Percentiles rank a stretch among this genome's conserved stretches.
These are phyloP conservation scores for Hybos culiciformis DNA, from an alignment of 2,888 invertebrate species.

Conservation along the genomic window DNA sequence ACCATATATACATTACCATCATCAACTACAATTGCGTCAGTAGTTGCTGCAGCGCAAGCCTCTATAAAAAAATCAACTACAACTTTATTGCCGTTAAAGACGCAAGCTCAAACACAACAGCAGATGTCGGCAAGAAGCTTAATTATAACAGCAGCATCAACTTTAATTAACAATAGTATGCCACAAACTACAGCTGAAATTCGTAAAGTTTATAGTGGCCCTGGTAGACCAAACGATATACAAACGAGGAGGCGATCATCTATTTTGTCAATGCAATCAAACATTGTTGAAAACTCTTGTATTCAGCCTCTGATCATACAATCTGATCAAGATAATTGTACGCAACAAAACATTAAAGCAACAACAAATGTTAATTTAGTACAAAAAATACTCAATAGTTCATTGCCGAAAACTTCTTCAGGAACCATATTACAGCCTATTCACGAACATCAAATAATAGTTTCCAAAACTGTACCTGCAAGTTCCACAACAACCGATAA, in stretches of 20 bases:
- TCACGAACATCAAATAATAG: too few relatives aligned
- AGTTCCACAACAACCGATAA: constrained; percentile 14
- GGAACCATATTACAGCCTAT: too few relatives aligned
- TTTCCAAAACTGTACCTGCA: too few relatives aligned
- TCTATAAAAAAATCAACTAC: constrained; percentile 1
- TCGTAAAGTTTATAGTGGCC: not conserved
- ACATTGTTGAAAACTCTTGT: constrained; percentile 2
- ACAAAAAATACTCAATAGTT: not conserved
- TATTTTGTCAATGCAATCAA: too few relatives aligned
- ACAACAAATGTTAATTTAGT: not conserved
- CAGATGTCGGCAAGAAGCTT: not conserved
- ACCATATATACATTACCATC: too few relatives aligned
- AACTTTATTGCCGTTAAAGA: not conserved
- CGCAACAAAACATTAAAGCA: not conserved
- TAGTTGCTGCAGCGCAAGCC: not conserved
- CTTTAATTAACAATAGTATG: not conserved
- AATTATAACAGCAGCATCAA: not conserved
- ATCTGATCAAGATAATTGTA: too few relatives aligned
- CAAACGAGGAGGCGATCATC: not conserved
- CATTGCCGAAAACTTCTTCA: not conserved
- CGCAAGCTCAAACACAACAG: not conserved
- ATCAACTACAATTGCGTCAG: not conserved
- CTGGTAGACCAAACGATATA: not conserved
- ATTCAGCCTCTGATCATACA: constrained; percentile 6
- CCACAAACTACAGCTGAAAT: not conserved